Conservation (phyloP, 2,113 vertebrate species). For the Myrmophylax atrothorax region DNA sequence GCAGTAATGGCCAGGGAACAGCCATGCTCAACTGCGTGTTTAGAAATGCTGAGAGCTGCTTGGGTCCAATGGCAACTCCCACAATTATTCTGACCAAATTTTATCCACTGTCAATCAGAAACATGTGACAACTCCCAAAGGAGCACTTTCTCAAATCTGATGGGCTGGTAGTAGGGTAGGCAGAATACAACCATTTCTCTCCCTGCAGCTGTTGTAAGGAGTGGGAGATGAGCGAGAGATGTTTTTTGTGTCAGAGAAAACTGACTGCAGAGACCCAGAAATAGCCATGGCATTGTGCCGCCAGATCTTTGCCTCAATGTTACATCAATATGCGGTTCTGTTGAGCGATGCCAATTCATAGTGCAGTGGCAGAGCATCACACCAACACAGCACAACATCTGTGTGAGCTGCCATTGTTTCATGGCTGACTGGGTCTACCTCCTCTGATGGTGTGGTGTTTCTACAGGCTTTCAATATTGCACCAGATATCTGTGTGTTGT, state of each 20-base stretch:
- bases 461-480: background rate
- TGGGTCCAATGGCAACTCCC: background rate
- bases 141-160: background rate
- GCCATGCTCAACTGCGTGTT: background rate
- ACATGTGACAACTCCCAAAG: background rate
- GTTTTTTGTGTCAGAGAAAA: background rate
- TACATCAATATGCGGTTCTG: background rate
- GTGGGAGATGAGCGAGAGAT: background rate
- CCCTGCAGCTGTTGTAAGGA: background rate
- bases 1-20: background rate
- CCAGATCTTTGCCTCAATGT: background rate
- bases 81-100: background rate
- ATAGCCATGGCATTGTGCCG: slow-evolving; percentile 1
- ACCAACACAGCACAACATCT: accelerated
- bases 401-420: accelerated
- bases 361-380: background rate
- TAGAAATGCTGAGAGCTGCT: background rate
- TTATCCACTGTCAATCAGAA: background rate
- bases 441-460: background rate
- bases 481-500: background rate
- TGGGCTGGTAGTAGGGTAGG: background rate
- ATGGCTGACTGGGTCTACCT: background rate
- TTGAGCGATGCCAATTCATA: accelerated
- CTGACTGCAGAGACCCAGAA: background rate
- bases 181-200: background rate